Base-by-base conservation (phyloP, 2,113 vertebrate species). In the Hydropotes inermis region DNA sequence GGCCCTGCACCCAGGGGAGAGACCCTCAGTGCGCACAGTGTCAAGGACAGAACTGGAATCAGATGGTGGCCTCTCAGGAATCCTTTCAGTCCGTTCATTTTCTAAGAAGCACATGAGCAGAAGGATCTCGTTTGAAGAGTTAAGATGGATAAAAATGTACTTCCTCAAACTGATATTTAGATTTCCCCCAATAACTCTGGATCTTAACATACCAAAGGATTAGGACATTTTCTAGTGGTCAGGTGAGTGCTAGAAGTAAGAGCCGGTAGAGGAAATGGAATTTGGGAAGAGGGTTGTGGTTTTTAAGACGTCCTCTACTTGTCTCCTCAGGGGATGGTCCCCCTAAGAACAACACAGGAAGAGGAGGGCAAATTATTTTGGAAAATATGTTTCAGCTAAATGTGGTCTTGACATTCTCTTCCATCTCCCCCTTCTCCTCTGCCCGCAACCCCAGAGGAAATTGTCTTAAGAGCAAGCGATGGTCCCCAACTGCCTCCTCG, bases 401-500 rank as follows among this genome's bases (percentile, higher is more conserved):
- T 89, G 52, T 92, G 21, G 2, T 81, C 74, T 91, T 97, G 55
- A 95, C 39, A 2, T 81, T 87, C 64, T 6, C 45, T 70, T 55
- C n/a, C 33, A 17, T 86, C n/a, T 55, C 50, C 12, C 15, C 23
- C 23, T 12, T 21, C 4, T 1, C 11, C 25, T 10, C 39, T 39
- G 39, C 9, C n/a, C 33, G 33, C 17, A 95, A 99, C 27, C 93
- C 76, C 96, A 99, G 99, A 99, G 86, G 99, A 99, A 89, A 97
- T 99, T 30, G 99, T 99, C 97, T 99, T 99, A 97, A 98, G 99
- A 98, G 98, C 99, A 96, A 99, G 98, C 21, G 99, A 99, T 88
- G 99, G 99, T 10, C 99, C 99, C 96, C 99, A 99, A 83, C 98
- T 99, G 81, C 97, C 99, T 30, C 98, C 98, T 98, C 99, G 99